Evolutionary conservation across 2,797 vertebrate species (phyloP).

Genomic region (Acropternis orthonyx): DNA sequence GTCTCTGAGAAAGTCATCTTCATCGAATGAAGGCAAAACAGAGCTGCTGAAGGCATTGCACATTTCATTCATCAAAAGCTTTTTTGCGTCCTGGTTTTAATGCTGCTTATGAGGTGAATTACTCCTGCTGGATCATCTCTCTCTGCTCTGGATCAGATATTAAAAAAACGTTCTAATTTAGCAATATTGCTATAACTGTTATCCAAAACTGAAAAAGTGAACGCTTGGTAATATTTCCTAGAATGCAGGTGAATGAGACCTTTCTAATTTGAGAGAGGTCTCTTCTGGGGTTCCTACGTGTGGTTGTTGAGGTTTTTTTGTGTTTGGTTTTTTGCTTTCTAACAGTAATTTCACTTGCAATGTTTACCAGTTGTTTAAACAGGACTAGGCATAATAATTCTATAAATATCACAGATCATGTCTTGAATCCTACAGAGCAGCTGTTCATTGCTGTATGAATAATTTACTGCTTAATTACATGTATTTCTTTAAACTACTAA

Average conservation of each 20-base stretch:
- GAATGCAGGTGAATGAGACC: not conserved
- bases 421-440: conserved; percentile 55
- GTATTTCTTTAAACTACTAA: not conserved
- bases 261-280: not conserved
- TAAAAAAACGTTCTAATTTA: not conserved
- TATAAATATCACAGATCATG: conserved; percentile 54
- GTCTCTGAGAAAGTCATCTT: not conserved
- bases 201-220: not conserved
- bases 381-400: conserved; percentile 28
- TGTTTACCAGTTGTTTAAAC: conserved; percentile 39
- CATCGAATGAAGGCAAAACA: not conserved
- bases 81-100: not conserved
- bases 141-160: not conserved
- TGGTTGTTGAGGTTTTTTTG: not conserved
- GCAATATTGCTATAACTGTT: not conserved
- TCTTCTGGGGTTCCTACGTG: not conserved
- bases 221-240: not conserved
- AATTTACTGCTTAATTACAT: conserved; percentile 45
- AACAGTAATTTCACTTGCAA: not conserved
- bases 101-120: not conserved
- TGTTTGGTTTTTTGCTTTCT: not conserved
- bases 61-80: conserved; percentile 3
- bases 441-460: conserved; percentile 38
- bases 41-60: not conserved
- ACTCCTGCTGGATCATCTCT: not conserved